Evolutionary conservation across 2,888 invertebrate species (phyloP).

Genomic region (Ochropacha duplaris): DNA sequence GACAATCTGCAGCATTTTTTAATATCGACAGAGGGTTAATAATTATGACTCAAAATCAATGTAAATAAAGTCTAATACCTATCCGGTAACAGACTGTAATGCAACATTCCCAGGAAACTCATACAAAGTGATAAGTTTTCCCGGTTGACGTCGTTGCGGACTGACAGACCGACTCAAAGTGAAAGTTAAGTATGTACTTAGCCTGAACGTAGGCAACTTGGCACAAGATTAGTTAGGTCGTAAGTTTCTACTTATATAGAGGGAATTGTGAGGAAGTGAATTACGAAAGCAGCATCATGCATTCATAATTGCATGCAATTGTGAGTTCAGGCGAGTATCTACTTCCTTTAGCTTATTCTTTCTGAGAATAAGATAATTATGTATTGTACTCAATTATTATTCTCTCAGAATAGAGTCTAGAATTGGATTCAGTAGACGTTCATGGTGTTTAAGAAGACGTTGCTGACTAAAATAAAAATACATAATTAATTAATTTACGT

Average conservation of each 20-base stretch:
- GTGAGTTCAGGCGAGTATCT: not conserved
- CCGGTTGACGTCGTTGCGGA: not conserved
- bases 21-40: too few species aligned
- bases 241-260: not conserved
- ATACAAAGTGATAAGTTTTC: not conserved
- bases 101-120: not conserved
- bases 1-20: too few species aligned
- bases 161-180: not conserved
- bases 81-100: not conserved
- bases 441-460: too few species aligned
- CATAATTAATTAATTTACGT: too few species aligned
- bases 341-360: not conserved
- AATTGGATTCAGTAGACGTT: too few species aligned
- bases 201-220: not conserved
- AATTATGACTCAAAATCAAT: too few species aligned
- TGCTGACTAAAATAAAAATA: too few species aligned
- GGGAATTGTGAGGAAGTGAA: not conserved
- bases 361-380: not conserved
- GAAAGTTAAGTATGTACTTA: not conserved
- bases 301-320: conserved; percentile 1
- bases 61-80: too few species aligned
- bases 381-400: too few species aligned
- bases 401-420: too few species aligned
- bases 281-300: not conserved
- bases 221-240: not conserved